phyloP scores from a whole-genome alignment of 2,113 vertebrate species.

The Notarius quadriscutis region DNA sequence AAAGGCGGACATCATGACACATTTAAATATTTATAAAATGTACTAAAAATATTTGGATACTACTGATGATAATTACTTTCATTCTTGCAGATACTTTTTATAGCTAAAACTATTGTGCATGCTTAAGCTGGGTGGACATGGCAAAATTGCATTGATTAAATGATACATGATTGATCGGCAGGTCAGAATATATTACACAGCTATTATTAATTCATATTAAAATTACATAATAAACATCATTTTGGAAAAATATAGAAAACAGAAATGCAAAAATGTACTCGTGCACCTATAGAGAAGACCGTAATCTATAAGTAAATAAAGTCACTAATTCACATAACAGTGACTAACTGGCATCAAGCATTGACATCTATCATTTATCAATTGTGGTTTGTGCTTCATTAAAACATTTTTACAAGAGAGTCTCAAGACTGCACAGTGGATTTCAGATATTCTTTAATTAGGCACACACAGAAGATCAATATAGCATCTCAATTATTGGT shows the following conservation, averaged over 20 bases:
- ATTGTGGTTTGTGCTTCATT: not conserved
- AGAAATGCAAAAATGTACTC: not conserved
- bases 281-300: not conserved
- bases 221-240: not conserved
- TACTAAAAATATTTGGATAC: not conserved
- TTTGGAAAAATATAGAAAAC: not conserved
- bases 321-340: not conserved
- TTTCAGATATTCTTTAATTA: not conserved
- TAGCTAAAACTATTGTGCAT: not conserved
- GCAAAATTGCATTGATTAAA: not conserved
- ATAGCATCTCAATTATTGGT: not conserved
- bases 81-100: not conserved
- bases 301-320: not conserved
- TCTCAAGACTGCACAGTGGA: not conserved
- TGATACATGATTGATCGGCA: too few relatives aligned
- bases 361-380: not conserved
- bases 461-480: not conserved
- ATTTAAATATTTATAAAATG: not conserved
- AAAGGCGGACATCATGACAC: not conserved
- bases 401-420: not conserved
- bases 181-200: not conserved
- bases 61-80: not conserved
- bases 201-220: not conserved
- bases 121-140: not conserved
- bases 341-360: not conserved